phyloP scores from a whole-genome alignment of 1,140 invertebrate genomes.

The Drosophila kurseongensis region DNA sequence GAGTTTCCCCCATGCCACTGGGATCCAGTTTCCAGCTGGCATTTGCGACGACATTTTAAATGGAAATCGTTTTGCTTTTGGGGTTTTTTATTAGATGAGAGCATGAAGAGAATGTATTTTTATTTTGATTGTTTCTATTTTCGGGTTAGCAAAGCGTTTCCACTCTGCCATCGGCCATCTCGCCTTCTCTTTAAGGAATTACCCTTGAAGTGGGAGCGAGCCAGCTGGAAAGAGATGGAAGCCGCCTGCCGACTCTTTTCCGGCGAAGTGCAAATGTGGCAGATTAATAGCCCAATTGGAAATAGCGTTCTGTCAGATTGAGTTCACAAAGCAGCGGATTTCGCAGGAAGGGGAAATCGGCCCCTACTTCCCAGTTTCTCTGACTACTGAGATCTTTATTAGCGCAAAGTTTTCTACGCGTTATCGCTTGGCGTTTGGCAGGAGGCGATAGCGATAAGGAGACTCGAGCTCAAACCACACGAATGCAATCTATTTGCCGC shows the following conservation, averaged over 20 bases:
- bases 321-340: slow-evolving; percentile 59
- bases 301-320: slow-evolving; percentile 81
- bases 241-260: slow-evolving; percentile 16
- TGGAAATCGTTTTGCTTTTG: slow-evolving; percentile 84
- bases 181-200: slow-evolving; percentile 2
- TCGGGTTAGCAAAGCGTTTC: slow-evolving; percentile 66
- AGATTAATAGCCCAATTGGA: slow-evolving; percentile 84
- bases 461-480: slow-evolving; percentile 19
- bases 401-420: slow-evolving; percentile 48
- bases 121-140: slow-evolving; percentile 82
- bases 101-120: slow-evolving; percentile 81
- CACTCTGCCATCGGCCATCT: slow-evolving; percentile 14
- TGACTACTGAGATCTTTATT: slow-evolving; percentile 67
- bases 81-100: slow-evolving; percentile 77
- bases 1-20: neutral
- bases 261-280: slow-evolving; percentile 83
- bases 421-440: slow-evolving; percentile 68
- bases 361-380: slow-evolving; percentile 47
- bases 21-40: slow-evolving; percentile 14
- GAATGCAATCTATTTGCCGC: slow-evolving; percentile 49
- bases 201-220: slow-evolving; percentile 7
- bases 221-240: neutral
- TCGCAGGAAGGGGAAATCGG: slow-evolving; percentile 3
- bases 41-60: slow-evolving; percentile 84
- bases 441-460: slow-evolving; percentile 67